Evolutionary conservation across 2,888 invertebrate species (phyloP), one percentile per base, ranked within the genome.

Genomic region (Apeira syringaria): DNA sequence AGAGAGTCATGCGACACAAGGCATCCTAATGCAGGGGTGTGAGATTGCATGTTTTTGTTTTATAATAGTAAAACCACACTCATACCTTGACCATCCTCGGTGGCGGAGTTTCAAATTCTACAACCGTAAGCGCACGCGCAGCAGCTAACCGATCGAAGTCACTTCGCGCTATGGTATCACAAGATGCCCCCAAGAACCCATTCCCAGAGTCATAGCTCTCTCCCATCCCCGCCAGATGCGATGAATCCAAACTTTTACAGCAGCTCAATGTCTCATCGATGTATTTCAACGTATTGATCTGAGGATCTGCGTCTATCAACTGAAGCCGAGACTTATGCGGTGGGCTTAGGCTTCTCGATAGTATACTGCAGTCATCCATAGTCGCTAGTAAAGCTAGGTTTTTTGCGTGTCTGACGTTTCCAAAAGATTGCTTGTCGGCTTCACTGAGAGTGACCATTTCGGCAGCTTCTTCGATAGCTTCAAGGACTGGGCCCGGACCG

Each of bases 401-500:
- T 56, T 80, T 80, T 1, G 85, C 89, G 53, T 84, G 86, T 79
- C 75, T 76, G 9, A 91, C 80, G 7, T 5, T 20, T 15, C 83
- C 88, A 1, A 74, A 55, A 0, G 89, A 81, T 24, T 77, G 76
- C 58, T 82, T 85, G 49, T 87, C 89, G 5, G 75, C 80, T 15
- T 92, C 92, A 48, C 93, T 93, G 27, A 94, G 73, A 10, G 93
- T 92, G 38, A 92, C 92, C 85, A 94, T 91, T 76, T 94, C 94
- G 12, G 94, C 93, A 51, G 91, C 92, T 80, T 94, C 94, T 17
- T 92, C 92, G 54, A 94, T 94, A 6, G 92, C 93, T 53, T 94
- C 93, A 60, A 94, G 82, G 20, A 81, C 69, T 75, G 94, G 93
- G 0, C 91, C 91, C 49, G 92, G 93, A 0, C 91, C 91, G 47